A percentile compares a stretch with the other conserved stretches of the same genome.
These are phyloP conservation scores for Papilio xuthus DNA, from an alignment of 1,140 invertebrate species.

Conservation along the genomic window DNA sequence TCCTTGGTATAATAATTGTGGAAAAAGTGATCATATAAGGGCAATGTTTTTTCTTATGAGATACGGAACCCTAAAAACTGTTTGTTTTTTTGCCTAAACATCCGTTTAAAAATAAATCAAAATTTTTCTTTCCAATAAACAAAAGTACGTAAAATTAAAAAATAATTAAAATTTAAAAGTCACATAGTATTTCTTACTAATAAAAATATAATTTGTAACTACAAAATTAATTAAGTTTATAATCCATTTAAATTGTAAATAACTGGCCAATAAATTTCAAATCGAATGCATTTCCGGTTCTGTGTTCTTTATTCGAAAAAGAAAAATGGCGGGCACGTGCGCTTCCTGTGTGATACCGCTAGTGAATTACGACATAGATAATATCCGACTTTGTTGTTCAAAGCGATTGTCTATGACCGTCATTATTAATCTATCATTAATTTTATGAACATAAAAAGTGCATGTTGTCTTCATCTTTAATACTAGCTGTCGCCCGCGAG, in stretches of 20 bases:
- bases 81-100: too few species aligned
- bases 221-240: neutral
- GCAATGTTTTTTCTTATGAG: too few species aligned
- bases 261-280: slow-evolving; percentile 44
- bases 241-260: neutral
- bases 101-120: too few species aligned
- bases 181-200: neutral
- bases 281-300: slow-evolving; percentile 47
- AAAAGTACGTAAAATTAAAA: neutral
- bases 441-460: neutral
- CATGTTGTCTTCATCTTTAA: too few species aligned
- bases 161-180: neutral
- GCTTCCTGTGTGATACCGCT: slow-evolving; percentile 36
- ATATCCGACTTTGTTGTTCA: neutral
- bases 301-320: slow-evolving; percentile 47
- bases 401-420: neutral
- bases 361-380: slow-evolving; percentile 22
- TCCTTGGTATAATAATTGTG: too few species aligned
- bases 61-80: too few species aligned
- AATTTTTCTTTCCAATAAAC: too few species aligned
- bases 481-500: too few species aligned
- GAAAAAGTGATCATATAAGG: too few species aligned
- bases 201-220: neutral
- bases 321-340: slow-evolving; percentile 47
- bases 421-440: neutral